These are phyloP conservation scores for Semaprochilodus insignis DNA, from an alignment of 2,797 vertebrate species.

Conservation along the genomic window DNA sequence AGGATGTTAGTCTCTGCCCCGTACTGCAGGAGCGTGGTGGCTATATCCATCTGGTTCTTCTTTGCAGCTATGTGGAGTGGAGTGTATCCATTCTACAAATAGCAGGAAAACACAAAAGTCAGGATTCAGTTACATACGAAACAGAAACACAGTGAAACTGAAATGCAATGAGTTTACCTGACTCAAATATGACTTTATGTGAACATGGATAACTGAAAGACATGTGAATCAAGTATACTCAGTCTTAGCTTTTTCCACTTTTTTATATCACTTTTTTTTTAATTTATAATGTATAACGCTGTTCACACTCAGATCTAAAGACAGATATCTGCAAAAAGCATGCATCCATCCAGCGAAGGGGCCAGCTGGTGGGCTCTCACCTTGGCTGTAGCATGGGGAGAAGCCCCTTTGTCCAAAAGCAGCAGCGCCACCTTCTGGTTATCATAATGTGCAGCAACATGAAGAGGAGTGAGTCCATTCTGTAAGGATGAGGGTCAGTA, in stretches of 20 bases:
- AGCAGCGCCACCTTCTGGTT: conserved; percentile 98
- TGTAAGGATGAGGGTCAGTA: conserved; percentile 80
- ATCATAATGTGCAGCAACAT: conserved; percentile 98
- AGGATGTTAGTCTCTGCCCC: conserved; percentile 91
- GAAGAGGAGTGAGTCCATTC: conserved; percentile 98
- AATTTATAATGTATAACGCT: too few relatives aligned
- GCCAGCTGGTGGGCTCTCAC: conserved; percentile 76
- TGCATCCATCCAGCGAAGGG: not conserved
- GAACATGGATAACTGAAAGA: not conserved
- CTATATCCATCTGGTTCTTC: conserved; percentile 98
- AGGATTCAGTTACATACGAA: not conserved
- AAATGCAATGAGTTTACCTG: not conserved
- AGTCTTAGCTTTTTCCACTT: not conserved
- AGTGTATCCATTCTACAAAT: conserved; percentile 92
- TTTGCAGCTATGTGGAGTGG: conserved; percentile 98
- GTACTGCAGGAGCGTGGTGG: conserved; percentile 87
- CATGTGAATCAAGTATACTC: not conserved
- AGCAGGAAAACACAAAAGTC: not conserved
- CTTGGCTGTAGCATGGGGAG: conserved; percentile 92
- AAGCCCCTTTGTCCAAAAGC: conserved; percentile 95
- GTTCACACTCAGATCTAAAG: not conserved
- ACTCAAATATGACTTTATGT: not conserved
- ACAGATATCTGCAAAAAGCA: not conserved
- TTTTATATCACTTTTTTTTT: too few relatives aligned
- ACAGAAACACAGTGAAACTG: not conserved